Evolutionary conservation across 2,888 invertebrate genomes (phyloP).

Genomic region (Cephonodes hylas): DNA sequence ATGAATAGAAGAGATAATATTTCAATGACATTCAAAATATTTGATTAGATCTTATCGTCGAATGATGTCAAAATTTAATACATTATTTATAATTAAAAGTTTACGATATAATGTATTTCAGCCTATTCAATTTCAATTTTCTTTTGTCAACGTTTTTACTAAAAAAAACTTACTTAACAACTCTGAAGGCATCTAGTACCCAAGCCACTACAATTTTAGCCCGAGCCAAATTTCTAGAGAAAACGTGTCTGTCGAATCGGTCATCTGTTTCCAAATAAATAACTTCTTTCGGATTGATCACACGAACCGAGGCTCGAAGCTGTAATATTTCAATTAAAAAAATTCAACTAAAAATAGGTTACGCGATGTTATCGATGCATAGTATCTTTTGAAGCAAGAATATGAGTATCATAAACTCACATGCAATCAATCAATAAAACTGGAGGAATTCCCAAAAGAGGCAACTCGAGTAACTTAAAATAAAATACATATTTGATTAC

Average conservation of each 20-base stretch:
- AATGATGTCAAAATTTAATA: background rate
- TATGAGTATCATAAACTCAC: too few relatives aligned
- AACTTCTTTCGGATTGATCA: constrained; percentile 95
- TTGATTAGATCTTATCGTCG: background rate
- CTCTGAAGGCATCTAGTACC: constrained; percentile 89
- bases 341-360: too few relatives aligned
- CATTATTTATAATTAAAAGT: background rate
- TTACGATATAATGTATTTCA: too few relatives aligned
- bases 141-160: background rate
- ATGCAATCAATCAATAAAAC: too few relatives aligned
- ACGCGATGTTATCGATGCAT: too few relatives aligned
- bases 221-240: constrained; percentile 93
- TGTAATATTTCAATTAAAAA: constrained; percentile 23
- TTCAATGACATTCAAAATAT: background rate
- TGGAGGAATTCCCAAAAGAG: too few relatives aligned
- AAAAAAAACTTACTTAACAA: constrained; percentile 86
- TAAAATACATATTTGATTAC: too few relatives aligned
- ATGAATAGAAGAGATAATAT: background rate
- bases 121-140: too few relatives aligned
- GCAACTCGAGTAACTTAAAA: too few relatives aligned
- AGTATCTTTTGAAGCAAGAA: too few relatives aligned
- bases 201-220: constrained; percentile 91
- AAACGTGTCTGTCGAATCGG: constrained; percentile 95
- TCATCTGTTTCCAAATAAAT: constrained; percentile 93
- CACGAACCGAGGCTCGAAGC: constrained; percentile 88